Evolutionary conservation across 2,888 invertebrate species (phyloP), one percentile per base, ranked within the genome.

Genomic region (Anaspis maculata): DNA sequence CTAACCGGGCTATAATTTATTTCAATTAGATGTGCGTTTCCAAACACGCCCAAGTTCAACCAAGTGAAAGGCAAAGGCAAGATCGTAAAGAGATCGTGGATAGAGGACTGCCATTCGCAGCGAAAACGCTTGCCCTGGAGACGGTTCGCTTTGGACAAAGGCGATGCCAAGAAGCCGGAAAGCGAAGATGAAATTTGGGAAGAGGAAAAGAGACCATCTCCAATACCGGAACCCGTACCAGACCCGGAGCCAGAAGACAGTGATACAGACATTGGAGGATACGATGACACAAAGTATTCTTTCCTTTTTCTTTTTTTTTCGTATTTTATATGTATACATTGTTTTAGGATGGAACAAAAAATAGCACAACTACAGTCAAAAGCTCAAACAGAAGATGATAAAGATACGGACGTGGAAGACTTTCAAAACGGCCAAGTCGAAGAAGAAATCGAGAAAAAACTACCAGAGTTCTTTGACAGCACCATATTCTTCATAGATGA

Each of bases 11-110:
- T 10, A 10, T 24, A 5, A 13, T 13, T 10, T 13, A 6, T 27
- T 13, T 11, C 3, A 41, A 46, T 48, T 15, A 90, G 91, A 25
- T 92, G 91, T 68, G 91, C 92, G 7, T 91, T 90, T 66, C 68
- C 75, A 3, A 86, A 86, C 62, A 92, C 92, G 3, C 94, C 92
- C 3, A 92, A 92, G 64, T 83, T 83, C 59, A 73, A 75, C 30
- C 76, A 82, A 63, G 83, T 83, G 2, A 72, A 71, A 46, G 74
- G 75, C 2, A 71, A 71, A 38, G 71, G 74, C 2, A 75, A 75
- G 37, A 85, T 80, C 34, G 80, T 83, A 2, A 74, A 62, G 13
- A 78, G 74, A 43, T 72, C 73, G n/a, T 92, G 91, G 91, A 67
- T 92, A 37, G 70, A 72, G 41, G 75, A 76, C 37, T 81, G 83